Percentiles rank a stretch among this genome's conserved stretches.
phyloP scores from a whole-genome alignment of 2,888 invertebrate species.

The Ochropacha duplaris region DNA sequence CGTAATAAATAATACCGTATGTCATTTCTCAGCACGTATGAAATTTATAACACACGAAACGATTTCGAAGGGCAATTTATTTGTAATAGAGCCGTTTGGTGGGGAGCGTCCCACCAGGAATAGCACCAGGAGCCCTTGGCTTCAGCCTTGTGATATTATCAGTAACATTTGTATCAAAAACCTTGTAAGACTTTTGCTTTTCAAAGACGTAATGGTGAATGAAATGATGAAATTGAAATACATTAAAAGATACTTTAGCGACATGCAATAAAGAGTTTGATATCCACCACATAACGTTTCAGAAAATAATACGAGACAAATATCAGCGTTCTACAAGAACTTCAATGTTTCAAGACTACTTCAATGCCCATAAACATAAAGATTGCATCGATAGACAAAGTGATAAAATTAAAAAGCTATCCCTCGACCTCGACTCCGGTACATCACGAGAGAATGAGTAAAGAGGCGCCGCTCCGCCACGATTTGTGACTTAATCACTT shows the following conservation, averaged over 20 bases:
- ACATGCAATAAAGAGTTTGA: background rate
- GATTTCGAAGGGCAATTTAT: conserved; percentile 79
- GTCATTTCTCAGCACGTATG: conserved; percentile 84
- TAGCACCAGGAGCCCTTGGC: conserved; percentile 15
- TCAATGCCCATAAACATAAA: background rate
- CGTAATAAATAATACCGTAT: conserved; percentile 82
- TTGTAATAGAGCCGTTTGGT: conserved; percentile 75
- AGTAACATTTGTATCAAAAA: background rate
- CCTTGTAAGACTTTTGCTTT: background rate
- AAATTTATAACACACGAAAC: conserved; percentile 79
- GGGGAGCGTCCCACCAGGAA: conserved; percentile 43
- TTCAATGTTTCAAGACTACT: background rate
- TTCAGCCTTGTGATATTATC: background rate
- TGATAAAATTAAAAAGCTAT: background rate
- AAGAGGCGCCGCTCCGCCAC: conserved; percentile 57
- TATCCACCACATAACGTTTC: too few relatives aligned
- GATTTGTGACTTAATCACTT: conserved; percentile 84
- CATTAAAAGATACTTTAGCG: too few relatives aligned
- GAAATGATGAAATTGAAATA: too few relatives aligned
- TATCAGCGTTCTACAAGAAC: background rate
- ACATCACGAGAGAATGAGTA: conserved; percentile 44
- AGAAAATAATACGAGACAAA: background rate
- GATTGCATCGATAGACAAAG: background rate
- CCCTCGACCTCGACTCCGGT: background rate
- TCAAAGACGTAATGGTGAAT: background rate